Base-by-base conservation (phyloP, 2,113 vertebrate genomes). In the Sclerurus mexicanus region DNA sequence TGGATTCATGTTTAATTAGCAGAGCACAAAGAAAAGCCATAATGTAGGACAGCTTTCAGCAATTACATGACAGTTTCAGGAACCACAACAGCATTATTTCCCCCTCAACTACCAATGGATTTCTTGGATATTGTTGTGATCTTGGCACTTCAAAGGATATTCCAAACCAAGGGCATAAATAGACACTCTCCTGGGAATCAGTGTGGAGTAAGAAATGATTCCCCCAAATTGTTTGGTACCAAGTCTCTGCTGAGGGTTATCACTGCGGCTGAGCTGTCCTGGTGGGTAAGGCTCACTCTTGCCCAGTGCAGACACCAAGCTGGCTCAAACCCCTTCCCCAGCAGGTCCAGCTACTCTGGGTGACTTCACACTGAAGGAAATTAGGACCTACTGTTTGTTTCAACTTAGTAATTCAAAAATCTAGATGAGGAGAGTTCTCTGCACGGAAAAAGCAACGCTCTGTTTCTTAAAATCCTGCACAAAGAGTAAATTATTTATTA, bases 1-100 rank as follows among this genome's bases (percentile, higher is more conserved):
- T 37, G 59, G 47, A 90, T 95, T 96, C 59, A 90, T 47, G 67
- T 95, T 80, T 90, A 96, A 94, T 95, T 90, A 96, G 82, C 49
- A 52, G 23, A 90, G 75, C 59, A 79, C 50, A 94, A 91, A 97
- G 85, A 85, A 85, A 93, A 90, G 79, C 63, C n/a, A 12, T 82
- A 59, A 77, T 30, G 90, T 9, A 85, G 79, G 60, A 84, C 0
- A 1, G 62, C 35, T 94, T 94, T 74, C 79, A 90, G 79, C 55
- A 86, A 88, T 63, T 87, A 92, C 64, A 47, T 37, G 35, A 77
- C 92, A 92, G 60, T 46, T 93, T 75, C 59, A 67, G 67, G 71
- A 93, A 63, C 60, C 42, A 64, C 76, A 94, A 82, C 39, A 85
- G 63, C 46, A 87, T 66, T 39, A 88, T 74, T 76, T 58, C 28